Evolutionary conservation across 1,140 invertebrate genomes (phyloP), one percentile per base, ranked within the genome.

Genomic region (Ceratina japonica): DNA sequence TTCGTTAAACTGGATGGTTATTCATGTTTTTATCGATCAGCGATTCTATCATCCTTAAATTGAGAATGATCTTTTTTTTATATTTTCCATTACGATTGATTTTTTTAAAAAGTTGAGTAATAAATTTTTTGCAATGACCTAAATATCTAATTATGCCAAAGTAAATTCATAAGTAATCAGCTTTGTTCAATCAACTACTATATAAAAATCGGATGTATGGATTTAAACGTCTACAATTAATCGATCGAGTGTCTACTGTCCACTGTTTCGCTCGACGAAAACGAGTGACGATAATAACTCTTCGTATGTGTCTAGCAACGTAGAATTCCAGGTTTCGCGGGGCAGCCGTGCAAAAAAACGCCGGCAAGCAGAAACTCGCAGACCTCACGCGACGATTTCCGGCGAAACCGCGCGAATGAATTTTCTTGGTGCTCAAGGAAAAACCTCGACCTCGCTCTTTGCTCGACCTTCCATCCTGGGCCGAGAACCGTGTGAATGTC

Each of bases 361-460:
- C 5, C 37, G 4, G 1, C 12, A 3, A 22, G 27, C 54, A 62
- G 56, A 71, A 62, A 69, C 37, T 15, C 44, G 49, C 18, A 37
- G 68, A 78, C 70, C 75, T 72, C 75, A 78, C 75, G 75, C 68
- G 58, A 58, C 22, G 70, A 72, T 72, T 72, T 72, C 70, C 70
- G 70, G 70, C 56, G 37, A 72, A 61, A 37, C 37, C 24, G 70
- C 70, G 27, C 51, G 66, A 68, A 70, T 66, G 78, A 65, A 83
- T 84, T 80, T 81, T 74, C 74, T 54, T 62, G 70, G 61, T 52
- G 62, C 70, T 82, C 85, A 87, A 87, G 85, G 85, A 74, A 87
- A 86, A 84, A 75, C 70, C 81, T 59, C 79, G 77, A 82, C 83
- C 74, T 83, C 81, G 78, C 79, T 64, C 56, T 20, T 59, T 70